Evolutionary conservation across 2,113 vertebrate genomes (phyloP).

Genomic region (Clarias macrocephalus): DNA sequence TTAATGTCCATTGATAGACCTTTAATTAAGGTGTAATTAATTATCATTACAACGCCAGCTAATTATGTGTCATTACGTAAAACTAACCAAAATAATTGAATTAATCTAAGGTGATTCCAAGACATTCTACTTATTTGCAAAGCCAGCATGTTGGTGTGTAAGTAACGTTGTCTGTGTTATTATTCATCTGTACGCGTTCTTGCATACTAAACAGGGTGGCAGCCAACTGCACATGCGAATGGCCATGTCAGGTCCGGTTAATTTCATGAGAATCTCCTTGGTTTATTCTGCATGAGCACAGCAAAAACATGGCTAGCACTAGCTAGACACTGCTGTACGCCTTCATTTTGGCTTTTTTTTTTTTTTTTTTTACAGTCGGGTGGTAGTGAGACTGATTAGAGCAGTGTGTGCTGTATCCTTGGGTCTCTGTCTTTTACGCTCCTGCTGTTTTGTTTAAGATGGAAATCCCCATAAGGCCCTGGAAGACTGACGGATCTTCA

Average conservation of each 20-base stretch:
- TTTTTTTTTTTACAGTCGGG: conserved; percentile 25
- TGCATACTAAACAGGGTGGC: conserved; percentile 45
- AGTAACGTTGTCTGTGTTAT: conserved; percentile 41
- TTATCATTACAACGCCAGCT: conserved; percentile 72
- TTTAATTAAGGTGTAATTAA: conserved; percentile 74
- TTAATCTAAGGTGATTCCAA: conserved; percentile 68
- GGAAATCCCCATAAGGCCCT: conserved; percentile 62
- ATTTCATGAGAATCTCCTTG: conserved; percentile 19
- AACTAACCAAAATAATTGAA: conserved; percentile 72
- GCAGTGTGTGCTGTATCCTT: conserved; percentile 22
- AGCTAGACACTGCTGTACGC: not conserved
- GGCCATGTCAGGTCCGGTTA: conserved; percentile 40
- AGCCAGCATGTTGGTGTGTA: conserved; percentile 40
- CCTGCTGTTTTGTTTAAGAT: conserved; percentile 60
- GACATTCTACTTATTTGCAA: conserved; percentile 62
- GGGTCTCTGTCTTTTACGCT: conserved; percentile 45
- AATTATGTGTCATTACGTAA: conserved; percentile 64
- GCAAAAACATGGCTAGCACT: conserved; percentile 7
- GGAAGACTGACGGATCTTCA: conserved; percentile 64
- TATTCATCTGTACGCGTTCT: conserved; percentile 34
- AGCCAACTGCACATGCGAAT: conserved; percentile 39
- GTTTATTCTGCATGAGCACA: conserved; percentile 33
- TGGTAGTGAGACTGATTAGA: conserved; percentile 50
- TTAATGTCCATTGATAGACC: conserved; percentile 76
- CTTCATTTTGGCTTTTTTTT: conserved; percentile 15